Evolutionary conservation across 2,888 invertebrate species (phyloP).

Genomic region (Ophion ventricosus): DNA sequence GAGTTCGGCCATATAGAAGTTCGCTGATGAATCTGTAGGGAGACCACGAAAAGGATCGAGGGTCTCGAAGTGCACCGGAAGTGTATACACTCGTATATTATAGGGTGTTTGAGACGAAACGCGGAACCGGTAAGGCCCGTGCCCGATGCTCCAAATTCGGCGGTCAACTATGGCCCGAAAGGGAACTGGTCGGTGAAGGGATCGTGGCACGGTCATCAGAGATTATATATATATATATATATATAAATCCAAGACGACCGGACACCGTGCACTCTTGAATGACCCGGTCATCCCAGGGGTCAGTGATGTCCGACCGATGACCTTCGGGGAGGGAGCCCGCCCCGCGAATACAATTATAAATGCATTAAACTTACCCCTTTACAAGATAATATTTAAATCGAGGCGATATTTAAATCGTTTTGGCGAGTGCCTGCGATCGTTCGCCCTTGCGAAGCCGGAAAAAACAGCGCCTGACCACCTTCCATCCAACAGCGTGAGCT

Average conservation of each 20-base stretch:
- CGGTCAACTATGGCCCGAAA: conserved; percentile 44
- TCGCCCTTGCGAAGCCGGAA: conserved; percentile 18
- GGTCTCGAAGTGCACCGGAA: conserved; percentile 51
- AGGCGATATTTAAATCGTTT: conserved; percentile 77
- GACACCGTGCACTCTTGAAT: conserved; percentile 58
- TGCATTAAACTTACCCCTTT: conserved; percentile 81
- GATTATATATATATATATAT: background rate
- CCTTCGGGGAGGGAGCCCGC: conserved; percentile 73
- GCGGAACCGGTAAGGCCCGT: conserved; percentile 77
- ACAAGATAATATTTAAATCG: conserved; percentile 77
- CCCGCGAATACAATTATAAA: conserved; percentile 81
- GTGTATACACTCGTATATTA: background rate
- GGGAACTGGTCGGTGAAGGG: conserved; percentile 36
- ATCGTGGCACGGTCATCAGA: conserved; percentile 57
- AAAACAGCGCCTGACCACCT: conserved; percentile 56
- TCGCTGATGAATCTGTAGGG: background rate
- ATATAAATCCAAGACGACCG: conserved; percentile 29
- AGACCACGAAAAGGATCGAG: background rate
- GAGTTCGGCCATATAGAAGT: conserved; percentile 51
- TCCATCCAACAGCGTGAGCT: conserved; percentile 22
- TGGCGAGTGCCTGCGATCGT: conserved; percentile 66
- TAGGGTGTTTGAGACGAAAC: conserved; percentile 35
- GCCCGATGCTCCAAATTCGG: conserved; percentile 71
- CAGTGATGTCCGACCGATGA: conserved; percentile 82
- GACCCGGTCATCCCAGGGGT: conserved; percentile 78